phyloP scores from a whole-genome alignment of 2,797 vertebrate species.

The Botia kubotai region DNA sequence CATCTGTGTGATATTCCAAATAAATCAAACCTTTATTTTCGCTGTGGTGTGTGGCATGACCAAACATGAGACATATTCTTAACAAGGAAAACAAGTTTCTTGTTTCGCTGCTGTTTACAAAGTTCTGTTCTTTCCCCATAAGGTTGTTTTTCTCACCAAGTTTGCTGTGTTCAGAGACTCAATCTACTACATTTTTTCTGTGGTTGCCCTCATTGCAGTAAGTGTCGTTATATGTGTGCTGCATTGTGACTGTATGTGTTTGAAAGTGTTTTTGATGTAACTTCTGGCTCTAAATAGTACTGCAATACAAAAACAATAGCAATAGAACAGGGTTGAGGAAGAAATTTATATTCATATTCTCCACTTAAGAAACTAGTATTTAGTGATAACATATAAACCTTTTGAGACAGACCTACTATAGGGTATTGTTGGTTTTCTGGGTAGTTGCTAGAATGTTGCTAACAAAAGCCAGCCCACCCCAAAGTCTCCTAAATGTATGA shows the following conservation, averaged over 20 bases:
- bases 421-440: background rate
- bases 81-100: background rate
- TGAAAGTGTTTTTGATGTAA: background rate
- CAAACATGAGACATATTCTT: background rate
- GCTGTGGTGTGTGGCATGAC: background rate
- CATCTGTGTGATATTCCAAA: background rate
- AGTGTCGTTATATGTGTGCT: conserved; percentile 65
- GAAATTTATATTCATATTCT: background rate
- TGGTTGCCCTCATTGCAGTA: conserved; percentile 86
- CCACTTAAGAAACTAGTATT: background rate
- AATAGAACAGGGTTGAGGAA: background rate
- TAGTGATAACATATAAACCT: background rate
- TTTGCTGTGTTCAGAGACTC: conserved; percentile 89
- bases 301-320: background rate
- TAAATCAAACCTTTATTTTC: background rate
- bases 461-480: too few relatives aligned
- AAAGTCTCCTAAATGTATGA: too few relatives aligned
- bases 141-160: conserved; percentile 87
- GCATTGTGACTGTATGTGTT: background rate
- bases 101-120: conserved; percentile 1
- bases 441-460: too few relatives aligned
- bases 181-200: conserved; percentile 85
- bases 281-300: background rate
- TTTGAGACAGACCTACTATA: too few relatives aligned
- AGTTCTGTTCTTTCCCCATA: conserved; percentile 46